Conservation (phyloP, 2,888 invertebrate species). For the Spilarctia lutea region DNA sequence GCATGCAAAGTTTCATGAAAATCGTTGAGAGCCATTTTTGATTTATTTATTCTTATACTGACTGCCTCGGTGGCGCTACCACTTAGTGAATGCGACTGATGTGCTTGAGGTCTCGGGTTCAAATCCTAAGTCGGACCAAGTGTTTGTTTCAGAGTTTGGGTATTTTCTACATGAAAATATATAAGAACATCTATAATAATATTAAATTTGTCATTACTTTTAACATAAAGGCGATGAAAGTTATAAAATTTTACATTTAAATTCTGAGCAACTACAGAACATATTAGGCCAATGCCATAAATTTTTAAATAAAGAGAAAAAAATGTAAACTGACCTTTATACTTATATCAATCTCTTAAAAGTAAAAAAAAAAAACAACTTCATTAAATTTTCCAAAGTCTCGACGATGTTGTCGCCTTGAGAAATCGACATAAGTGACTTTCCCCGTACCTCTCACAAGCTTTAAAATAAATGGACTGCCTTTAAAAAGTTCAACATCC, state of each 20-base stretch:
- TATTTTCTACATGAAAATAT: no score
- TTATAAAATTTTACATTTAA: neutral
- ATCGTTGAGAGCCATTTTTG: no score
- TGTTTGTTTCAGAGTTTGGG: no score
- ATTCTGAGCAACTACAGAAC: neutral
- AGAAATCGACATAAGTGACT: constrained; percentile 52
- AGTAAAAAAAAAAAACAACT: constrained; percentile 13
- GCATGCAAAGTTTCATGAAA: no score
- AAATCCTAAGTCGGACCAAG: no score
- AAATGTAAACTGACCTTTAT: neutral
- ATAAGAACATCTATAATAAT: neutral
- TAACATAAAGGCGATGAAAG: neutral
- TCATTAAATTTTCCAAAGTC: constrained; percentile 21
- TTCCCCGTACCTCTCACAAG: constrained; percentile 37
- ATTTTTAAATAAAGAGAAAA: neutral
- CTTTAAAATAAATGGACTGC: constrained; percentile 54
- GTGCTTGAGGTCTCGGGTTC: no score
- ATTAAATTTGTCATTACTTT: neutral
- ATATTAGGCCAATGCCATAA: neutral
- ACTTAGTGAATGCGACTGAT: no score
- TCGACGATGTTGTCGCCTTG: constrained; percentile 38
- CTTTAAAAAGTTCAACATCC: constrained; percentile 53
- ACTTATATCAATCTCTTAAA: neutral
- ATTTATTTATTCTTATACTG: no score
- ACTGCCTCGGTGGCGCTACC: no score